phyloP scores from a whole-genome alignment of 2,888 invertebrate genomes.

The Aphidius colemani region DNA sequence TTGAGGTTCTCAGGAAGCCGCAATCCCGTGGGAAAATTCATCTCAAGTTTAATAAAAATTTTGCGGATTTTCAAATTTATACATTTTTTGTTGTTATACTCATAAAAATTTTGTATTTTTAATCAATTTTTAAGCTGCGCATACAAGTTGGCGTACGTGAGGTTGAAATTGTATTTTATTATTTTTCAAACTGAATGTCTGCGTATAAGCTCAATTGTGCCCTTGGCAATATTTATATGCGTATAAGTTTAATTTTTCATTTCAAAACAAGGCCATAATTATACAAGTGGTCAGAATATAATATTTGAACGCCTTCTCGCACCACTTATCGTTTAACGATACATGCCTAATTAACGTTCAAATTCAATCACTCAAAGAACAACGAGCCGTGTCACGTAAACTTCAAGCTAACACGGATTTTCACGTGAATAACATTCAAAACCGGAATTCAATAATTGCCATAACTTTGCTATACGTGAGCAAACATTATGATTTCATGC shows the following conservation, averaged over 20 bases:
- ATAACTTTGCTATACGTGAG: neutral
- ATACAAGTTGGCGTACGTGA: neutral
- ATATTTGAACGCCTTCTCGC: slow-evolving; percentile 40
- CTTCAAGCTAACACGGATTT: slow-evolving; percentile 4
- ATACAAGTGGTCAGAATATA: slow-evolving; percentile 30
- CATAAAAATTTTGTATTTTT: too few relatives aligned
- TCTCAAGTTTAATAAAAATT: slow-evolving; percentile 13
- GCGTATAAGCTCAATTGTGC: neutral
- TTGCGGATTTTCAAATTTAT: slow-evolving; percentile 2
- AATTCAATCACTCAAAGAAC: slow-evolving; percentile 51
- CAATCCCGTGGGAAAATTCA: slow-evolving; percentile 22
- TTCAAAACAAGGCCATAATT: slow-evolving; percentile 36
- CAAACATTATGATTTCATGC: slow-evolving; percentile 1
- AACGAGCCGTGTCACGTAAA: slow-evolving; percentile 21
- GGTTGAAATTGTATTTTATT: slow-evolving; percentile 4
- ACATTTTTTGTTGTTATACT: neutral
- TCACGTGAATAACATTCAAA: slow-evolving; percentile 3
- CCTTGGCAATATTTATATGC: neutral
- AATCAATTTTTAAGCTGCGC: neutral
- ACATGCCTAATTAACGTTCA: slow-evolving; percentile 53
- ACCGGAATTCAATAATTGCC: slow-evolving; percentile 3
- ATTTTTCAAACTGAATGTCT: too few relatives aligned
- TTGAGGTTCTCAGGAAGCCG: slow-evolving; percentile 24
- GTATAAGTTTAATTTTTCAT: slow-evolving; percentile 40
- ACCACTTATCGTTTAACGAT: slow-evolving; percentile 47